Evolutionary conservation across 2,888 invertebrate species (phyloP).

Genomic region (Metellina segmentata): DNA sequence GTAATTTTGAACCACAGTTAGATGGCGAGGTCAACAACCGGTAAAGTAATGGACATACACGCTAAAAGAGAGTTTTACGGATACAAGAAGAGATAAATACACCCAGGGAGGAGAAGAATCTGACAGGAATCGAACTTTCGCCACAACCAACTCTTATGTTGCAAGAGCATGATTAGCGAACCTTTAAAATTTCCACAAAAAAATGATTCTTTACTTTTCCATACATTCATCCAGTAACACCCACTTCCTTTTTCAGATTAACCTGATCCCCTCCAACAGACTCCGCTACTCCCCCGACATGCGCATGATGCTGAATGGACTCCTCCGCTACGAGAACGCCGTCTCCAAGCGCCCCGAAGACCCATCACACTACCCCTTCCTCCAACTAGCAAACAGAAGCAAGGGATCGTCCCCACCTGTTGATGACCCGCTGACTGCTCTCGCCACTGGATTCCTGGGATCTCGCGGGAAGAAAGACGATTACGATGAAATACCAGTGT

Average conservation of each 20-base stretch:
- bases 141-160: too few relatives aligned
- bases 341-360: slow-evolving; percentile 13
- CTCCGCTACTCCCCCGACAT: slow-evolving; percentile 47
- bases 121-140: too few relatives aligned
- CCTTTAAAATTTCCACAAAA: too few relatives aligned
- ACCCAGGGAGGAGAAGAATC: too few relatives aligned
- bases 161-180: too few relatives aligned
- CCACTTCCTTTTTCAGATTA: slow-evolving; percentile 1
- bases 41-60: too few relatives aligned
- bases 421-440: slow-evolving; percentile 16
- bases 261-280: neutral
- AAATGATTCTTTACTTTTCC: neutral
- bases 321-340: slow-evolving; percentile 48
- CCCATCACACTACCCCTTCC: slow-evolving; percentile 1
- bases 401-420: slow-evolving; percentile 10
- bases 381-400: slow-evolving; percentile 21
- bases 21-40: too few relatives aligned
- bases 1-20: too few relatives aligned
- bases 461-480: slow-evolving; percentile 57
- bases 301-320: slow-evolving; percentile 49
- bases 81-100: too few relatives aligned
- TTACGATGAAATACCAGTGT: slow-evolving; percentile 58
- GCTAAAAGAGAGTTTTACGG: too few relatives aligned
- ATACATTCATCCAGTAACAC: neutral
- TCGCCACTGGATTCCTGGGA: slow-evolving; percentile 64